Conservation (phyloP, 1,140 invertebrate species). For the Campoletis sonorensis region DNA sequence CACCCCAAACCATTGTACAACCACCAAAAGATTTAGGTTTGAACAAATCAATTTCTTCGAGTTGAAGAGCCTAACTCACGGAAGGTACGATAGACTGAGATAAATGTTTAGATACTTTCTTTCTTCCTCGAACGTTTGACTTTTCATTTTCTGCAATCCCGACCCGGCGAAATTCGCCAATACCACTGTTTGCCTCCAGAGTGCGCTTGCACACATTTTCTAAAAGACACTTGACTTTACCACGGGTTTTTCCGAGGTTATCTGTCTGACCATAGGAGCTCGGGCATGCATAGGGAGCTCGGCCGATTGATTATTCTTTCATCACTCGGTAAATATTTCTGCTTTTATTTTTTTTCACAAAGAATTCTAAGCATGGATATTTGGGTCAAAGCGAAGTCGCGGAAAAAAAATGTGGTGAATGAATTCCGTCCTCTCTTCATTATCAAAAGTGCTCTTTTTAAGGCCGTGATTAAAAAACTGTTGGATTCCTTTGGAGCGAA, state of each 20-base stretch:
- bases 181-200: neutral
- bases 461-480: neutral
- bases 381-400: neutral
- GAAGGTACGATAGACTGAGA: neutral
- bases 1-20: too few species aligned
- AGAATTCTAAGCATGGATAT: neutral
- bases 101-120: neutral
- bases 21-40: too few species aligned
- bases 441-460: slow-evolving; percentile 30
- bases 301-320: neutral
- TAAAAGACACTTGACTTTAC: neutral
- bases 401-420: too few species aligned
- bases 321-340: neutral
- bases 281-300: too few species aligned
- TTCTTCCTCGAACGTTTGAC: neutral
- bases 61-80: too few species aligned
- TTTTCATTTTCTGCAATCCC: neutral
- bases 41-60: too few species aligned
- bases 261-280: neutral
- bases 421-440: neutral
- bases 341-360: neutral
- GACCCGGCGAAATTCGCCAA: neutral
- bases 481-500: neutral
- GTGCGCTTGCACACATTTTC: neutral
- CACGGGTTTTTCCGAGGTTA: neutral